Evolutionary conservation across 1,140 invertebrate species (phyloP).

Genomic region (Bombus cullumanus): DNA sequence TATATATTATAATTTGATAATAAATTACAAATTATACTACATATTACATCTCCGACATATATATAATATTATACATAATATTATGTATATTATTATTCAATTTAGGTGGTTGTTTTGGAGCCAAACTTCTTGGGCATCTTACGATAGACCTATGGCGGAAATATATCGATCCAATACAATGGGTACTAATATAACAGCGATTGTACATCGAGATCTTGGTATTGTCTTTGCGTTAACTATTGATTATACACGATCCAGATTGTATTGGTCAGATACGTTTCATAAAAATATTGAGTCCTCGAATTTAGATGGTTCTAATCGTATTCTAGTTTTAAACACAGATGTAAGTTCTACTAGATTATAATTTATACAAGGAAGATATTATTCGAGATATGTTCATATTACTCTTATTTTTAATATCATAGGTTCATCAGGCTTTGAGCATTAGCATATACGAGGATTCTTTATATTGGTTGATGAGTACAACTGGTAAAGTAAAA

Average conservation of each 20-base stretch:
- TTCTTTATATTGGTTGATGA: conserved; percentile 83
- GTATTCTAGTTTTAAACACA: conserved; percentile 78
- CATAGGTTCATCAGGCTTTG: conserved; percentile 78
- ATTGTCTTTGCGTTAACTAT: conserved; percentile 88
- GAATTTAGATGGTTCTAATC: conserved; percentile 89
- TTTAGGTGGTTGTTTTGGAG: conserved; percentile 85
- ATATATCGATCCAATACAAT: conserved; percentile 88
- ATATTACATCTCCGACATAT: no score
- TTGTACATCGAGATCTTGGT: conserved; percentile 85
- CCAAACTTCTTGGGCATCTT: conserved; percentile 75
- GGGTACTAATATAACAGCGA: conserved; percentile 84
- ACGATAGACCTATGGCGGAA: conserved; percentile 77
- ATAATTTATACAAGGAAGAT: background rate
- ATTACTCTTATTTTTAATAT: background rate
- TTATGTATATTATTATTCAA: background rate
- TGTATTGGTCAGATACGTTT: conserved; percentile 92
- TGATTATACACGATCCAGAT: conserved; percentile 85
- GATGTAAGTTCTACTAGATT: conserved; percentile 37
- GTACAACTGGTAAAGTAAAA: conserved; percentile 79
- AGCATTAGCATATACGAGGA: conserved; percentile 86
- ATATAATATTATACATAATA: no score
- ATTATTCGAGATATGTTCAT: background rate
- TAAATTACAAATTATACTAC: background rate
- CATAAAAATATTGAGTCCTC: conserved; percentile 89
- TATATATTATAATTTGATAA: background rate